Evolutionary conservation across 2,888 invertebrate species (phyloP), one percentile per base, ranked within the genome.

Genomic region (Mesorhabditis sp.): DNA sequence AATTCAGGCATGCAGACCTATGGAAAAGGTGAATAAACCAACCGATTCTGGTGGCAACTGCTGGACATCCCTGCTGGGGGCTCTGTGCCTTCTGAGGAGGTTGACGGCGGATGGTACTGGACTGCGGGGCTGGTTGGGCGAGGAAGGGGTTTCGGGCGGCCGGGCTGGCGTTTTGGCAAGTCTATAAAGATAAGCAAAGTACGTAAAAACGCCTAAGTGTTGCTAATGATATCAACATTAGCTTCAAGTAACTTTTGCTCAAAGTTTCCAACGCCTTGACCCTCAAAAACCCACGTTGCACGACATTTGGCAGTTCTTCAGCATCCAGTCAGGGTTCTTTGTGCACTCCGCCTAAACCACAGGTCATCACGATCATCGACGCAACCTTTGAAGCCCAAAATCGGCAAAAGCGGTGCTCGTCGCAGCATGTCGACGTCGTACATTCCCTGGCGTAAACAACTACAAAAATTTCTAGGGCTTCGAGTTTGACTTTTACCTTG

Each of bases 271-370:
- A 67, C 6, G 65, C 41, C 6, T 65, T 65, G 41, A 15, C 43
- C 7, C 41, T 45, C 15, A 13, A 10, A 3, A n/a, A 5, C 68
- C 67, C 10, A 65, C 44, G 61, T 69, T 72, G 58, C 82, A 82
- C 6, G 82, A 74, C 62, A 72, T 70, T 43, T 67, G 72, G 70
- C 83, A 83, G 66, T 83, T 75, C 67, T 67, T 67, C 4, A 68
- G 69, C 83, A 83, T 83, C 78, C 79, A 83, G 44, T 68, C 67
- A 4, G 82, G 79, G 71, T 84, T 84, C n/a, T 64, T 62, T 5
- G 67, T 68, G 65, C 84, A 84, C 70, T 84, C 84, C 10, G 10
- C 58, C 58, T 50, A n/a, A 50, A 50, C 28, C 28, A 28, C 28
- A 28, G 28, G 28, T 28, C 28, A 28, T 28, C 2, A 28, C 28